Base-by-base conservation (phyloP, 1,140 invertebrate genomes). In the Drosophila azteca region DNA sequence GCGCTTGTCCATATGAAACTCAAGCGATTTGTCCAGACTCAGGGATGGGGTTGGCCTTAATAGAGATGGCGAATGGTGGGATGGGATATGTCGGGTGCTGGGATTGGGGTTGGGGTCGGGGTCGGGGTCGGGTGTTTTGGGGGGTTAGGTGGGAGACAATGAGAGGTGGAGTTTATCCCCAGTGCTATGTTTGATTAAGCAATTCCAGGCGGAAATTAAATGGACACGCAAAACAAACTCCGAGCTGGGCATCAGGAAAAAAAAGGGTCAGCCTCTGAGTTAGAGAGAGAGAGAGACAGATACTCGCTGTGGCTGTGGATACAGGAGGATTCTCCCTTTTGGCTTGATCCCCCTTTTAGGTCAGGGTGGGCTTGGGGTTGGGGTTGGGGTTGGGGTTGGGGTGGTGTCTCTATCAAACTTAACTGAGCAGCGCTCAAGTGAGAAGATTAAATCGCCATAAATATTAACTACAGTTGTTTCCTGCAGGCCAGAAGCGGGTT, bases 361-460 rank as follows among this genome's bases (percentile, higher is more conserved):
- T 39, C 24, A 35, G 51, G 43, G 11, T 41, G 50, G 41, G 31
- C 8, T 35, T 35, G 35, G 35, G 35, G 35, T 39, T 39, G 31
- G 9, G 9, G 31, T 39, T n/a, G n/a, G 41, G 31, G 31, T 35
- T 35, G 35, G 35, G 35, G 35, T 39, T 39, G 31, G 9, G 9
- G 31, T 39, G 35, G 35, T 39, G 75, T 61, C 83, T 87, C 75
- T 79, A 88, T 87, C 83, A 88, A 88, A 87, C 79, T 87, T 87
- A 87, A 87, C 83, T 83, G 83, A 83, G 76, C 79, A 76, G 79
- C 83, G 79, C 65, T 88, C 83, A 89, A 88, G 83, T 88, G 83
- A 88, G 83, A 88, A 88, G 83, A 88, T 88, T 88, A 88, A 88
- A 88, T 88, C 83, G 83, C 83, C 84, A 88, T 88, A 88, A 88